Base-by-base conservation (phyloP, 2,113 vertebrate genomes). In the Stigmatopora nigra region DNA sequence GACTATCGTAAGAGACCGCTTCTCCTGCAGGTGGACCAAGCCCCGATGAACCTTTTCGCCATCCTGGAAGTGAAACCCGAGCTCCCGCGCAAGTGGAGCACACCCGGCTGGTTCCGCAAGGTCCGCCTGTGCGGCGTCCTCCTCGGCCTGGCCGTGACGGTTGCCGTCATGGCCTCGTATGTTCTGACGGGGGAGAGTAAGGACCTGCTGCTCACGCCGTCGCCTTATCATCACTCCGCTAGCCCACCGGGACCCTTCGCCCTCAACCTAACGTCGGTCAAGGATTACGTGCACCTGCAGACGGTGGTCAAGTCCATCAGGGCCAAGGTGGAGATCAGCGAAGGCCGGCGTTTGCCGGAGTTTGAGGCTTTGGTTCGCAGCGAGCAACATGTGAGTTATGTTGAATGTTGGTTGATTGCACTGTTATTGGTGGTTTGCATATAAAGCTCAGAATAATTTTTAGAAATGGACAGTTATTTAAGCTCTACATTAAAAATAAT, bases 81-180 rank as follows among this genome's bases (percentile, higher is more conserved):
- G 25, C 84, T 90, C 11, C 81, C 73, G 0, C 74, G 63, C 31
- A 80, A 70, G 19, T 82, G 92, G 90, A 85, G 84, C 63, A 84
- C 85, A 16, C 63, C 90, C 38, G 70, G 90, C 76, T 90, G 88
- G 81, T 73, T 93, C 80, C 88, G 87, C 70, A 94, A 88, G 69
- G 89, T 92, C 36, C 94, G 91, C 19, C 61, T 95, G 70, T 96
- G 92, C 78, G 91, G 94, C 79, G 87, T 98, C 44, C 46, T 94
- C 15, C 92, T 94, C 59, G 93, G 91, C 49, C 38, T 97, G 75
- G 73, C 91, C 13, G 88, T 96, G 67, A 92, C 91, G 83, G 93
- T 92, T 63, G 66, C 97, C 77, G 93, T 98, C 87, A 93, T 90
- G 87, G 93, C 93, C 8, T 98, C 95, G 0, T 98, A 98, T 73